Percentiles rank a stretch among this genome's conserved stretches.
phyloP scores from a whole-genome alignment of 2,797 vertebrate genomes.

The Natrix natrix region DNA sequence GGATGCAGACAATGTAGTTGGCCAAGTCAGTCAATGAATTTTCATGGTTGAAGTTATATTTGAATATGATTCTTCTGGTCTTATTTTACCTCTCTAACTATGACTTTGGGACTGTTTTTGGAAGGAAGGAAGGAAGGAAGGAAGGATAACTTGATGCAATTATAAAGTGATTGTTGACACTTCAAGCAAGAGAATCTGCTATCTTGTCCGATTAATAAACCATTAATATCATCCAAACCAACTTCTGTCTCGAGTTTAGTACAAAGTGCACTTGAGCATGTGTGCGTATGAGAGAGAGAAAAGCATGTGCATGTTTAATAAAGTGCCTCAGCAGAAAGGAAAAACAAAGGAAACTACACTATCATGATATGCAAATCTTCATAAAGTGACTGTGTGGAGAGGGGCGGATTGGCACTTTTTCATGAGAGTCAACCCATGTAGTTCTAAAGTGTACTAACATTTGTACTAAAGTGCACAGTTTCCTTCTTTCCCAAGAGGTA shows the following conservation, averaged over 20 bases:
- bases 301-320: neutral
- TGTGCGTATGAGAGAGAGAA: neutral
- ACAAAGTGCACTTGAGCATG: neutral
- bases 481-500: slow-evolving; percentile 64
- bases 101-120: neutral
- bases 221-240: neutral
- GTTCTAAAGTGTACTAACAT: neutral
- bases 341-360: slow-evolving; percentile 34
- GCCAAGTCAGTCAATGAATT: neutral
- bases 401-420: slow-evolving; percentile 56
- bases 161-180: neutral
- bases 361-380: slow-evolving; percentile 43
- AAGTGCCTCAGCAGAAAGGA: slow-evolving; percentile 40
- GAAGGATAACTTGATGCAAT: neutral
- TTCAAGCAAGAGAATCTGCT: neutral
- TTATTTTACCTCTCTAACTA: neutral
- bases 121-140: neutral
- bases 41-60: neutral
- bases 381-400: slow-evolving; percentile 10
- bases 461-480: slow-evolving; percentile 26
- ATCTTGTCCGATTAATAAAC: neutral
- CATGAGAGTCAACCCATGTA: slow-evolving; percentile 51
- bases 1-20: neutral
- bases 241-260: neutral
- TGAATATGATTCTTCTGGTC: neutral